Conservation (phyloP, 2,888 invertebrate species). For the Pegoplata infirma region DNA sequence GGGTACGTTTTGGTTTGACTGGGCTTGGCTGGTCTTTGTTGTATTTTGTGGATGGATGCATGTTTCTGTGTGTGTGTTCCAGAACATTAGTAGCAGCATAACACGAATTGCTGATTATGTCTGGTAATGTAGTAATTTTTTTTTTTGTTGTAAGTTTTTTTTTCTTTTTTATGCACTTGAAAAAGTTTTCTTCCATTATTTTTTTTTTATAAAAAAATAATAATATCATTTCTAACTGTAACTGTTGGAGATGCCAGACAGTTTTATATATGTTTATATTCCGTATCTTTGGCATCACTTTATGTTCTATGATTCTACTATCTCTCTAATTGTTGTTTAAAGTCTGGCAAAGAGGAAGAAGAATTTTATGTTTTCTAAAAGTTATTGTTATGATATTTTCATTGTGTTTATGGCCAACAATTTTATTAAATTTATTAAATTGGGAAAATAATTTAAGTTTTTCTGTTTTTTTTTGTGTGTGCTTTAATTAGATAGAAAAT, state of each 20-base stretch:
- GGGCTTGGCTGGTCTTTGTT: neutral
- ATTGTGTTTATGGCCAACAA: neutral
- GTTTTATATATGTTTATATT: conserved; percentile 15
- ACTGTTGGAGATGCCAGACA: conserved; percentile 25
- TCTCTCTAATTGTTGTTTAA: conserved; percentile 44
- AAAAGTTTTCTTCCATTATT: neutral
- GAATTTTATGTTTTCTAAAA: neutral
- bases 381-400: conserved; percentile 1
- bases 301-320: too few relatives aligned
- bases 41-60: neutral
- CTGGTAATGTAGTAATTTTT: conserved; percentile 33
- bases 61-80: conserved; percentile 26
- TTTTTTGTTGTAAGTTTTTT: neutral
- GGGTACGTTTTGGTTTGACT: neutral
- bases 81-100: conserved; percentile 45
- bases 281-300: conserved; percentile 8
- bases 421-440: too few relatives aligned
- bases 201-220: neutral
- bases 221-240: conserved; percentile 26
- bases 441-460: too few relatives aligned
- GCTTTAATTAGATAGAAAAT: too few relatives aligned
- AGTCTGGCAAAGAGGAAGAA: conserved; percentile 48
- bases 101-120: conserved; percentile 40
- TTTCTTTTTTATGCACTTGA: conserved; percentile 22
- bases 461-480: too few relatives aligned